A percentile compares a stretch with the other conserved stretches of the same genome.
Conservation (phyloP, 2,797 vertebrate genomes). For the Paguma larvata region DNA sequence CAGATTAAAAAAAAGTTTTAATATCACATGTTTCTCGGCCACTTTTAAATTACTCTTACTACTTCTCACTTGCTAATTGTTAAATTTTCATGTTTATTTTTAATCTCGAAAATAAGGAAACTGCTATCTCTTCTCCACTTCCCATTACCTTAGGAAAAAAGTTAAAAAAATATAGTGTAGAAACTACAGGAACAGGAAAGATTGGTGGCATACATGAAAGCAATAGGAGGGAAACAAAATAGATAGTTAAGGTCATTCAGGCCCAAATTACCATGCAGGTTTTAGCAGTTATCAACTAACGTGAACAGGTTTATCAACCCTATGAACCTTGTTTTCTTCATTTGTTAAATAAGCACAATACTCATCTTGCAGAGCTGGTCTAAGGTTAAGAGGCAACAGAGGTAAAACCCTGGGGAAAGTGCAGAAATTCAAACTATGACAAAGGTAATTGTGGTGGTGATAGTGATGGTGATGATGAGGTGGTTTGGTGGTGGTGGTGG, state of each 20-base stretch:
- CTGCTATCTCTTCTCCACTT: slow-evolving; percentile 54
- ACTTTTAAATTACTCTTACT: slow-evolving; percentile 67
- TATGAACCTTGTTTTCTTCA: neutral
- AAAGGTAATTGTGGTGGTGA: neutral
- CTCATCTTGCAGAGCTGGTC: neutral
- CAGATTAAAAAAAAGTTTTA: slow-evolving; percentile 2
- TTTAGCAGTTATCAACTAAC: neutral
- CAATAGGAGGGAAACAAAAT: neutral
- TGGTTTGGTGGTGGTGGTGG: neutral
- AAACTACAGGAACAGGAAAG: neutral
- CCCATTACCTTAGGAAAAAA: slow-evolving; percentile 49
- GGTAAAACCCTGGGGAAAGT: neutral
- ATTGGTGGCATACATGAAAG: neutral
- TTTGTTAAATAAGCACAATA: slow-evolving; percentile 12
- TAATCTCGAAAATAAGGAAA: slow-evolving; percentile 67
- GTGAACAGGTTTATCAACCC: neutral
- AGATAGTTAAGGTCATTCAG: neutral
- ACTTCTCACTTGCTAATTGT: slow-evolving; percentile 76
- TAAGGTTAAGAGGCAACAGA: neutral
- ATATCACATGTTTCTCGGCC: slow-evolving; percentile 30
- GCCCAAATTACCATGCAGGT: neutral
- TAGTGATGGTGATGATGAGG: too few species aligned
- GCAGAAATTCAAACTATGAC: neutral
- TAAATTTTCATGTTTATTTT: slow-evolving; percentile 79
- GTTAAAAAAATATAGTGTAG: neutral